Conservation (phyloP, 2,888 invertebrate species). For the Ormyrus labotus region DNA sequence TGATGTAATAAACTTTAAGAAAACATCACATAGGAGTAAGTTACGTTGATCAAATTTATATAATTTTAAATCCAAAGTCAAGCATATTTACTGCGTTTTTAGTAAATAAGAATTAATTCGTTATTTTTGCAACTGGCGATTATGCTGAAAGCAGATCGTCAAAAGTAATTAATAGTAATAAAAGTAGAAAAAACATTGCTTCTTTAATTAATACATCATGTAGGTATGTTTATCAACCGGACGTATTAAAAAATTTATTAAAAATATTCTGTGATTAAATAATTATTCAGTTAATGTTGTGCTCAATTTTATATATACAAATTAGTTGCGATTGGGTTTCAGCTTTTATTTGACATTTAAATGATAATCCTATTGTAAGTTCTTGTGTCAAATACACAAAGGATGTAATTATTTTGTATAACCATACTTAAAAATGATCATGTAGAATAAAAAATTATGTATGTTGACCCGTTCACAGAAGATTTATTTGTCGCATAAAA, state of each 20-base stretch:
- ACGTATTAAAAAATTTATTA: conserved; percentile 42
- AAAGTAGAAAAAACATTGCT: background rate
- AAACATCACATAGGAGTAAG: conserved; percentile 33
- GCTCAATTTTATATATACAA: conserved; percentile 60
- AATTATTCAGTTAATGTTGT: conserved; percentile 67
- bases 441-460: conserved; percentile 9
- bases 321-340: conserved; percentile 50
- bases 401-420: conserved; percentile 42
- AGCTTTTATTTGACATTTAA: conserved; percentile 56
- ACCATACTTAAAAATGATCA: conserved; percentile 17
- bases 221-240: conserved; percentile 28
- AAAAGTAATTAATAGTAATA: conserved; percentile 20
- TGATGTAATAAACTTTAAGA: conserved; percentile 1
- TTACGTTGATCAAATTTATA: conserved; percentile 30
- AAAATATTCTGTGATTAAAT: conserved; percentile 65
- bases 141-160: background rate
- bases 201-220: conserved; percentile 43
- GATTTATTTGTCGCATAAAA: conserved; percentile 28
- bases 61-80: conserved; percentile 53
- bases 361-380: conserved; percentile 23
- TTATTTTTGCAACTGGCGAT: conserved; percentile 11
- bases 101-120: conserved; percentile 36
- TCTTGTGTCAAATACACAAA: conserved; percentile 7
- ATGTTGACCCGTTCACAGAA: conserved; percentile 9
- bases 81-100: conserved; percentile 39